Evolutionary conservation across 2,888 invertebrate genomes (phyloP), one percentile per base, ranked within the genome.

Genomic region (Odontocerum albicorne): DNA sequence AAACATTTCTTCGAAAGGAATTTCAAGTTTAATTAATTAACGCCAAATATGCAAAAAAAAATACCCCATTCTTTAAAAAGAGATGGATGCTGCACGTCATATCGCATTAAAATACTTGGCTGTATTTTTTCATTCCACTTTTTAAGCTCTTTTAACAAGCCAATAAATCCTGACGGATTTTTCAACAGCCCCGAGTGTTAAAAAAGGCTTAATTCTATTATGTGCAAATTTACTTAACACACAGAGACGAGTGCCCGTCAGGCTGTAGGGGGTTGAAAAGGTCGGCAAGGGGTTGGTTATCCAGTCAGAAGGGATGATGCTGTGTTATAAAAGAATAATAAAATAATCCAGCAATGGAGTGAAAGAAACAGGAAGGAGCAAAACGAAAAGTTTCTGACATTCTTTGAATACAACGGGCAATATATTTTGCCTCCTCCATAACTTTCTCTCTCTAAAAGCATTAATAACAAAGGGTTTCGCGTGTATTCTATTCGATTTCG

Each of bases 161-260:
- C 77, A 77, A 77, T 78, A 77, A 75, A 76, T 74, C 75, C 75
- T 65, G 62, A 69, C 70, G 70, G 73, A 72, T 77, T 77, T 61
- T 59, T 57, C 57, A 58, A 56, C 67, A 67, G 66, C 67, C 66
- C 66, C 68, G 66, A 66, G 61, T 61, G 58, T 59, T 61, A 67
- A 72, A 74, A 72, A 77, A 73, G 74, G 73, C 71, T 76, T 72
- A 73, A 67, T 69, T 67, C 72, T 75, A 77, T 77, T 76, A 77
- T 76, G 75, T 69, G 67, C 72, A 76, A 77, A 78, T 79, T 77
- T 77, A 78, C 77, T 78, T 77, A 77, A 75, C 77, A 76, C 76
- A 44, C 21, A 43, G 55, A 27, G 22, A 27, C 43, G 53, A 44
- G 53, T 44, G 53, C 43, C 39, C 44, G 32, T 42, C 45, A 15